Base-by-base conservation (phyloP, 92 coral and sea anemone genomes). In the Epizoanthus ramosus region DNA sequence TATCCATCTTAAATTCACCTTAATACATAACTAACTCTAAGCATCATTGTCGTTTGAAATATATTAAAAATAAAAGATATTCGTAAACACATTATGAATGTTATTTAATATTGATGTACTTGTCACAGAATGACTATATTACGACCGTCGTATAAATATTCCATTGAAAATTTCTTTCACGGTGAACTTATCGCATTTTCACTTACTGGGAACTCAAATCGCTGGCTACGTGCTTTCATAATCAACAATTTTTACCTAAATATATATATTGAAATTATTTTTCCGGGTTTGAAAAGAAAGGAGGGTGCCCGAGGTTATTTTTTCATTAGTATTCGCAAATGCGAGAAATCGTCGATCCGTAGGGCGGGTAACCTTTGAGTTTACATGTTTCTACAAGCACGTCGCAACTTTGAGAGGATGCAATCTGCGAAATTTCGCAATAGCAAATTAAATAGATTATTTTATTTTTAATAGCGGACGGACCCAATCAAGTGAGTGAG, bases 1-100 rank as follows among this genome's bases (percentile, higher is more conserved):
- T 60, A 63, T 37, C 35, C 70, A 41, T 18, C 43, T 41, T 60
- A 71, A 60, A 37, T 22, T 77, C 59, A 19, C 28, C 57, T 0
- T 77, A 39, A 22, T 77, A 10, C 58, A 75, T 52, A 39, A 77
- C 21, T 60, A 77, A 61, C 25, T 16, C 47, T 14, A 41, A 12
- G 57, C 13, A 61, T 71, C 41, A 54, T 71, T n/a, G n/a, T 71
- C 75, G 18, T 43, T 71, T 71, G 56, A 47, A 71, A 24, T 21
- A 37, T 39, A 41, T 41, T 53, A 39, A 47, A 39, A 47, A 54
- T 13, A 17, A 41, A 37, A 45, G 10, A 24, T 45, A 18, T n/a
- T n/a, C 35, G 56, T 45, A 25, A 67, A 67, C 45, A 33, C 33
- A 33, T 14, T 2, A 67, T 33, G 6, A 4, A 3, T 31, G 71